Conservation (phyloP, 2,113 vertebrate species). For the Gavia stellata region DNA sequence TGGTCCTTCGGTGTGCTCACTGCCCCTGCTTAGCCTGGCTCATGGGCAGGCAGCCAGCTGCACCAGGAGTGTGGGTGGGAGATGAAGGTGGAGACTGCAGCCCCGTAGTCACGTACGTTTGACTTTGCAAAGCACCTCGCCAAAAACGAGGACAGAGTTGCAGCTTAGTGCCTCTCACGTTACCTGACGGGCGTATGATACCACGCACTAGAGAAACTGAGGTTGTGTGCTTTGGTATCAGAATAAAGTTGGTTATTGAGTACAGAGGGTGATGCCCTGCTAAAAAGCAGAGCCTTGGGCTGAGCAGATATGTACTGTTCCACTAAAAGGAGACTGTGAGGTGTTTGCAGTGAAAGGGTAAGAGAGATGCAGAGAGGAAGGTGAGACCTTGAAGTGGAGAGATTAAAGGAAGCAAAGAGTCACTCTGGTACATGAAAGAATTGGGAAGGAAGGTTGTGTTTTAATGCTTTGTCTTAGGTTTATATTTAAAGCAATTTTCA, state of each 20-base stretch:
- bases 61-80: background rate
- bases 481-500: background rate
- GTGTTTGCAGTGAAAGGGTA: background rate
- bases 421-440: background rate
- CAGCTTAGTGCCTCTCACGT: background rate
- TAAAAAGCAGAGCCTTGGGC: background rate
- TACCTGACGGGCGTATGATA: background rate
- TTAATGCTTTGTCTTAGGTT: background rate
- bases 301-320: background rate
- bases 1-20: background rate
- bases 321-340: background rate
- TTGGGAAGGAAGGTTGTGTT: background rate
- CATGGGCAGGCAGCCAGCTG: background rate
- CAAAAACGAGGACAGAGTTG: background rate
- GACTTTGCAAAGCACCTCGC: background rate
- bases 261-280: background rate
- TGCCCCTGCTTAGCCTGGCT: background rate
- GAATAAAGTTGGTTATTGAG: background rate
- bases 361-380: background rate
- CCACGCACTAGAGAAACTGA: background rate
- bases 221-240: background rate
- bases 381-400: background rate
- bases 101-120: fast-evolving
- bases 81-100: background rate
- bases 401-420: background rate